These are phyloP conservation scores for Petrophora chlorosata DNA, from an alignment of 2,888 invertebrate genomes.

Conservation along the genomic window DNA sequence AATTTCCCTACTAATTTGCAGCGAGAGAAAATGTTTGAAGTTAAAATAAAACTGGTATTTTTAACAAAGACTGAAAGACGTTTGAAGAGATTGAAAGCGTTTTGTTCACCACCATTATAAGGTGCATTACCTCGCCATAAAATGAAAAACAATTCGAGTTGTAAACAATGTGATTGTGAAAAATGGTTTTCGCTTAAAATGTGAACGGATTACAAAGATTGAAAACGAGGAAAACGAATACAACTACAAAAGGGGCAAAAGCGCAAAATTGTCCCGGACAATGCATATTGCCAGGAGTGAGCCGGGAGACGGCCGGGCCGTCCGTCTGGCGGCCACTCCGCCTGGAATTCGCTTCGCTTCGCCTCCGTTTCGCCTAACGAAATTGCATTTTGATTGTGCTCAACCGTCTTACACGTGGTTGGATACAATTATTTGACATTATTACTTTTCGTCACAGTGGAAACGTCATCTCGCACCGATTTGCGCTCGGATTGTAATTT, in stretches of 20 bases:
- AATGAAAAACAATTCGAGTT: conserved; percentile 30
- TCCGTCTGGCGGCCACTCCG: conserved; percentile 18
- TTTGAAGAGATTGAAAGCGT: background rate
- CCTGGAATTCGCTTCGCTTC: conserved; percentile 30
- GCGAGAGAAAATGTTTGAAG: background rate
- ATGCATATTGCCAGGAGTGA: conserved; percentile 59
- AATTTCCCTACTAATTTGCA: conserved; percentile 17
- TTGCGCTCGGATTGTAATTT: conserved; percentile 36
- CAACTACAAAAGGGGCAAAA: conserved; percentile 53
- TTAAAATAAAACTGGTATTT: background rate
- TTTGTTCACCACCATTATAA: conserved; percentile 8
- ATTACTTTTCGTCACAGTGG: conserved; percentile 62
- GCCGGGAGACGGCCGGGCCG: conserved; percentile 35
- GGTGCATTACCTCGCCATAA: conserved; percentile 29
- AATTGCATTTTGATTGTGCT: conserved; percentile 74
- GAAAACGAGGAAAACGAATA: conserved; percentile 54
- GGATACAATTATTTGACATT: conserved; percentile 66
- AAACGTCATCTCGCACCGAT: conserved; percentile 43
- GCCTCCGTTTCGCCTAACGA: conserved; percentile 46
- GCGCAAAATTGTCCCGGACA: conserved; percentile 62
- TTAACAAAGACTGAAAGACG: background rate
- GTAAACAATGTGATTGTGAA: conserved; percentile 37
- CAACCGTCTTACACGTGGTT: conserved; percentile 63
- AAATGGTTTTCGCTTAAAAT: conserved; percentile 46
- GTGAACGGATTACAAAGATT: conserved; percentile 48